phyloP scores from a whole-genome alignment of 1,140 invertebrate species.

The Macrotrachela quadricornifera region DNA sequence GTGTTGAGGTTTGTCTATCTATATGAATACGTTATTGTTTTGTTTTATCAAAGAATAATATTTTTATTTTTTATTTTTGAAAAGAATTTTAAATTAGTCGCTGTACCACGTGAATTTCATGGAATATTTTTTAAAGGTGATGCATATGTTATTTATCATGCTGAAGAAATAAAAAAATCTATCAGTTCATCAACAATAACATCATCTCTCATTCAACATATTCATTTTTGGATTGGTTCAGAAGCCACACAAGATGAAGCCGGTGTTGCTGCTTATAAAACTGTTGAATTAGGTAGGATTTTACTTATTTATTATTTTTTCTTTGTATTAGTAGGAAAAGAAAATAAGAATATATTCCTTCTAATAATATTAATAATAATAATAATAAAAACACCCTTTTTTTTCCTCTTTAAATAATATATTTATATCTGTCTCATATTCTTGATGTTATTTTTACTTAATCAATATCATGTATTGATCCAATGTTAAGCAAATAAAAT shows the following conservation, averaged over 20 bases:
- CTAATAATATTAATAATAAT: too few relatives aligned
- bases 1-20: not conserved
- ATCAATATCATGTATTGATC: too few relatives aligned
- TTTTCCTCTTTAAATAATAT: too few relatives aligned
- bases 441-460: too few relatives aligned
- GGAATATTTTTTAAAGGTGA: constrained; percentile 20
- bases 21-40: not conserved
- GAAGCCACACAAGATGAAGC: constrained; percentile 55
- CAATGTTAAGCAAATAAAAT: too few relatives aligned
- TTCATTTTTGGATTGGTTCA: constrained; percentile 73
- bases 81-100: constrained; percentile 12
- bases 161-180: not conserved
- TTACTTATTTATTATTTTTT: too few relatives aligned
- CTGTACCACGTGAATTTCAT: constrained; percentile 13
- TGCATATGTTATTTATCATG: constrained; percentile 22
- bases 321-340: too few relatives aligned
- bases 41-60: too few relatives aligned
- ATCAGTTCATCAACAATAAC: too few relatives aligned
- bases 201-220: constrained; percentile 45
- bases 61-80: constrained; percentile 9
- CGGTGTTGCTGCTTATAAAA: constrained; percentile 59
- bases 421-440: too few relatives aligned
- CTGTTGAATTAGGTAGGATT: constrained; percentile 45
- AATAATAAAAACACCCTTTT: too few relatives aligned
- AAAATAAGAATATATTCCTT: too few relatives aligned